Base-by-base conservation (phyloP, 2,888 invertebrate genomes). In the Himalopsyche anomala region DNA sequence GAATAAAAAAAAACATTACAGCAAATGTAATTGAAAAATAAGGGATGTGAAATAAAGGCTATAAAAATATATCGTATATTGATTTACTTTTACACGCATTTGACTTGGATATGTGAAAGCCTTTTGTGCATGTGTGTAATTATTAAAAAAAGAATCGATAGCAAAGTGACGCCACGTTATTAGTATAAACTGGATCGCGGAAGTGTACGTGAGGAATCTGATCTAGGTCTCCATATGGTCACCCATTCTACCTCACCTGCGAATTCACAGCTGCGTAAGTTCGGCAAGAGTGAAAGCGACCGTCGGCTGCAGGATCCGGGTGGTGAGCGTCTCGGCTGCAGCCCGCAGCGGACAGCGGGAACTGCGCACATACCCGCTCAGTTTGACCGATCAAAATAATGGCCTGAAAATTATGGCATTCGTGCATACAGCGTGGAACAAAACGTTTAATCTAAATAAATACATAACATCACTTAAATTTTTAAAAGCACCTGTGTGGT, bases 181-280 rank as follows among this genome's bases (percentile, higher is more conserved):
- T 51, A 51, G 51, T 19, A 6, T 19, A 28, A 62, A 62, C 62
- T 19, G 62, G n/a, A 62, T 62, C 62, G 62, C 62, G 62, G 62
- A 62, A 62, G 62, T 62, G 62, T 62, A n/a, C 28, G 19, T 62
- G 62, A 62, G 28, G 62, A 62, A 62, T 62, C 62, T 62, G 62
- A 19, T 62, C 62, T 62, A 62, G 62, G 19, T 62, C 19, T 19
- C 62, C 62, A 62, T 62, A 62, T 62, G 62, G 62, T 62, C 56
- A 19, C 56, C 17, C n/a, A 5, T 6, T 28, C 28, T 28, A 28
- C 28, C 6, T 19, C 62, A 62, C 19, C 15, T 62, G 62, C n/a
- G 19, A 62, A 62, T n/a, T 62, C 62, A 62, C 6, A 9, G 4
- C n/a, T 62, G 11, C 28, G 2, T 51, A 4, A 15, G 62, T 28